Percentiles rank a stretch among this genome's conserved stretches.
These are phyloP conservation scores for Polymixis flavicincta DNA, from an alignment of 2,888 invertebrate genomes.

Conservation along the genomic window DNA sequence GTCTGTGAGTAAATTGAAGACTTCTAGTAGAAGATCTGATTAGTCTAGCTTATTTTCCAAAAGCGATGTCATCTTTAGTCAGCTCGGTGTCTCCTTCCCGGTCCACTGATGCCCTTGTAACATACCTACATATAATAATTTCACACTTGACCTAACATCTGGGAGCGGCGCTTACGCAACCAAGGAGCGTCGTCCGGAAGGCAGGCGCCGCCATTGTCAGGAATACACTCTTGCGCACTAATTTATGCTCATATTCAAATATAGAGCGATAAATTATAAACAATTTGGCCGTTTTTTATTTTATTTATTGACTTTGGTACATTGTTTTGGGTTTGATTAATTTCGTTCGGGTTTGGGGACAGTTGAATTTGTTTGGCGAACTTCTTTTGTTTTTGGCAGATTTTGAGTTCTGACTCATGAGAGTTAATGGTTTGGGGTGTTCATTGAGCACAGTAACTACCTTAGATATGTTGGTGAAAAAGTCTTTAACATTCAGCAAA, in stretches of 20 bases:
- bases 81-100: constrained; percentile 47
- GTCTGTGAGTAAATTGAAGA: too few relatives aligned
- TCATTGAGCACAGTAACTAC: too few relatives aligned
- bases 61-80: constrained; percentile 24
- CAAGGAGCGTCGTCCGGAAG: constrained; percentile 71
- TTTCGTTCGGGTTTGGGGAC: neutral
- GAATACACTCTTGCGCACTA: constrained; percentile 52
- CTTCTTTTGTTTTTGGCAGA: neutral
- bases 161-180: constrained; percentile 63
- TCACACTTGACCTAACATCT: constrained; percentile 60
- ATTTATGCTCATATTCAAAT: constrained; percentile 57
- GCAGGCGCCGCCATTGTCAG: constrained; percentile 65
- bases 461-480: too few relatives aligned
- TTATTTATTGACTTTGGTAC: constrained; percentile 31
- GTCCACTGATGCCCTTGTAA: constrained; percentile 57
- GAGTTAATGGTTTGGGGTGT: neutral
- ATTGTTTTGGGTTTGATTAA: constrained; percentile 32
- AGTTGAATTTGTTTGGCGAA: neutral
- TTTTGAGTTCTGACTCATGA: too few relatives aligned
- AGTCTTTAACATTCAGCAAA: too few relatives aligned
- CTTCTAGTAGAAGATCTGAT: too few relatives aligned
- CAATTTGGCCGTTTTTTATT: constrained; percentile 44
- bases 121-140: constrained; percentile 54
- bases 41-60: neutral
- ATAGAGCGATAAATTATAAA: constrained; percentile 32